Evolutionary conservation across 2,113 vertebrate genomes (phyloP).

Genomic region (Larimichthys polyactis): DNA sequence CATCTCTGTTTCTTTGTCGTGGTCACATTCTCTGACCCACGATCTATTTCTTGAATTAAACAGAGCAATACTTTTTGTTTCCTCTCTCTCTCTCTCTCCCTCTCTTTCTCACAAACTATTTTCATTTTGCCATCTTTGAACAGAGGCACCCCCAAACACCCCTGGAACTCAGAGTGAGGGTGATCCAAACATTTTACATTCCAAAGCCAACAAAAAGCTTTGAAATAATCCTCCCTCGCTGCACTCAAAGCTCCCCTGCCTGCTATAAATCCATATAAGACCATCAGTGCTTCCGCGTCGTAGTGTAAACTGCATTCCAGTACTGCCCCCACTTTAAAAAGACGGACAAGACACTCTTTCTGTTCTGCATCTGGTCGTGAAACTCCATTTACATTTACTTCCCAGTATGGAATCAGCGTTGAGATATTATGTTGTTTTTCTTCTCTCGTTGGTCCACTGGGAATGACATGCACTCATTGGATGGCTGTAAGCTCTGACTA

Average conservation of each 20-base stretch:
- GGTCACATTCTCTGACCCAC: neutral
- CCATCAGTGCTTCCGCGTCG: conserved; percentile 46
- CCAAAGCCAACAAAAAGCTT: conserved; percentile 57
- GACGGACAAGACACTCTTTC: conserved; percentile 34
- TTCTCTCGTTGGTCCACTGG: neutral
- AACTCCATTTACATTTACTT: conserved; percentile 47
- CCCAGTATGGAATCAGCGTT: conserved; percentile 11
- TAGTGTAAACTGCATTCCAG: conserved; percentile 61
- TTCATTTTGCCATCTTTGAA: conserved; percentile 20
- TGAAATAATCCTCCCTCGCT: conserved; percentile 57
- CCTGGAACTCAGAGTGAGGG: neutral
- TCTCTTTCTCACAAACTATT: neutral
- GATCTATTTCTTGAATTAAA: neutral
- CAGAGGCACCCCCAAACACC: conserved; percentile 6
- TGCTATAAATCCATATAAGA: conserved; percentile 70
- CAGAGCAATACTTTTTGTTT: no score
- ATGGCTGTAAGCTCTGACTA: neutral
- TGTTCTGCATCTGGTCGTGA: conserved; percentile 22
- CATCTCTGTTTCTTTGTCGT: neutral
- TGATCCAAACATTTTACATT: conserved; percentile 62
- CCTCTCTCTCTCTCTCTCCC: no score
- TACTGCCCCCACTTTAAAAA: conserved; percentile 47
- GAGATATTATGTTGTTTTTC: neutral
- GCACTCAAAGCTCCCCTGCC: conserved; percentile 53
- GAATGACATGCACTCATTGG: neutral